A percentile compares a stretch with the other conserved stretches of the same genome.
Evolutionary conservation across 2,888 invertebrate species (phyloP).

Genomic region (Monochamus alternatus): DNA sequence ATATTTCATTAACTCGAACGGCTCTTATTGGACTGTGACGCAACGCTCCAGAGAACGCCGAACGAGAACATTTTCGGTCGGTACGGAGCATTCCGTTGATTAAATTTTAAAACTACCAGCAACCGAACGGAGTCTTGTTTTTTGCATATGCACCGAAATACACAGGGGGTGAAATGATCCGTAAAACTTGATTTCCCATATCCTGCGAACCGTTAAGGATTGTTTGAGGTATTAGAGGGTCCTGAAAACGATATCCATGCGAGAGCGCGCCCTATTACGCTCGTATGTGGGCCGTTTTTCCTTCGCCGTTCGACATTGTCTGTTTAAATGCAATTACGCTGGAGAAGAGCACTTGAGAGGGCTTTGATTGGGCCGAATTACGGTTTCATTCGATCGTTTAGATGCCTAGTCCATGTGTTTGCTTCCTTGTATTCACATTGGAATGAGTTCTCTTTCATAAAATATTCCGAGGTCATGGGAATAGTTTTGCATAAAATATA

Average conservation of each 20-base stretch:
- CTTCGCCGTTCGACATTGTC: not conserved
- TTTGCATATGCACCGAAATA: conserved; percentile 16
- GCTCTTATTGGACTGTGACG: too few species aligned
- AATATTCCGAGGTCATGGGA: too few species aligned
- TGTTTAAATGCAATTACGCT: not conserved
- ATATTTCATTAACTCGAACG: too few species aligned
- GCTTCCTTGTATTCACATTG: too few species aligned
- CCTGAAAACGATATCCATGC: conserved; percentile 10
- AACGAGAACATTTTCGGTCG: conserved; percentile 10
- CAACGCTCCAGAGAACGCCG: not conserved
- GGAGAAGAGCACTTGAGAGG: too few species aligned
- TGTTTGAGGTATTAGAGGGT: conserved; percentile 4
- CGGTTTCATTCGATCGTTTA: too few species aligned
- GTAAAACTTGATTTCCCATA: conserved; percentile 12
- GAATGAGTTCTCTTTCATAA: too few species aligned
- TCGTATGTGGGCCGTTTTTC: conserved; percentile 6
- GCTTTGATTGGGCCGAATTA: too few species aligned
- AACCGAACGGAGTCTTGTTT: conserved; percentile 13
- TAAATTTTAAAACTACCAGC: conserved; percentile 16
- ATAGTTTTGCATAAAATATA: too few species aligned
- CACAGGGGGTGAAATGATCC: not conserved
- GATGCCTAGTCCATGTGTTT: too few species aligned
- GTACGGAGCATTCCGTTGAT: conserved; percentile 19
- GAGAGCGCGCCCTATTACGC: conserved; percentile 3
- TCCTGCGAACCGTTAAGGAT: conserved; percentile 17